phyloP scores from a whole-genome alignment of 1,140 invertebrate species.

The Drosophila insularis region DNA sequence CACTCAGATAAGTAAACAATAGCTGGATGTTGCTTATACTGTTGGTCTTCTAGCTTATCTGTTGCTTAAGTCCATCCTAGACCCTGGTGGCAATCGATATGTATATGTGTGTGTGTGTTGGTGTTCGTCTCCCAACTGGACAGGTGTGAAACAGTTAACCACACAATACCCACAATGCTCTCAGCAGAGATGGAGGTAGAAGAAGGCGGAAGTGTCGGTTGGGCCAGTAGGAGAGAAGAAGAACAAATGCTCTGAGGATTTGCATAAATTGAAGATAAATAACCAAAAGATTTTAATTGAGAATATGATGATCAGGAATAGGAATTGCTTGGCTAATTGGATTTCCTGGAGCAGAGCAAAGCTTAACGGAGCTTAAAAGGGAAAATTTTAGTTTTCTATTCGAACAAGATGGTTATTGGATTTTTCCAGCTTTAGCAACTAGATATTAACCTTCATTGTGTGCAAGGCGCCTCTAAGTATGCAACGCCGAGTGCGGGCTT shows the following conservation, averaged over 20 bases:
- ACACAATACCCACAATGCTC: slow-evolving; percentile 11
- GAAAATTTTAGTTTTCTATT: neutral
- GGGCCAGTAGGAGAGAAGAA: neutral
- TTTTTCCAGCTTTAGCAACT: slow-evolving; percentile 1
- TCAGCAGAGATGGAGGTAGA: neutral
- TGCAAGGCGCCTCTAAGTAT: slow-evolving; percentile 40
- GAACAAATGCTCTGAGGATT: neutral
- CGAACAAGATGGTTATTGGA: neutral
- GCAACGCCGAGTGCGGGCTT: slow-evolving; percentile 14
- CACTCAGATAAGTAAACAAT: slow-evolving; percentile 47
- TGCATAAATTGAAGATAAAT: slow-evolving; percentile 2
- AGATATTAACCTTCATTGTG: slow-evolving; percentile 36
- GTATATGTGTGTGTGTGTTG: neutral
- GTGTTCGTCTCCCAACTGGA: slow-evolving; percentile 1
- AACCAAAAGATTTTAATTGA: slow-evolving; percentile 9
- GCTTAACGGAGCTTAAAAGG: neutral
- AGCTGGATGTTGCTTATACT: neutral
- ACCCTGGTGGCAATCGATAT: slow-evolving; percentile 38
- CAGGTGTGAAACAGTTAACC: slow-evolving; percentile 53
- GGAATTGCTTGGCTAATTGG: slow-evolving; percentile 2
- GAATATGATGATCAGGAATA: neutral
- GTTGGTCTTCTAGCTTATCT: slow-evolving; percentile 15
- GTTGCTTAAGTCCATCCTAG: slow-evolving; percentile 41
- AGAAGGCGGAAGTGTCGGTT: neutral
- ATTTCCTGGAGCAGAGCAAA: neutral